Evolutionary conservation across 2,113 vertebrate genomes (phyloP), one percentile per base, ranked within the genome.

Genomic region (Triplophysa dalaica): DNA sequence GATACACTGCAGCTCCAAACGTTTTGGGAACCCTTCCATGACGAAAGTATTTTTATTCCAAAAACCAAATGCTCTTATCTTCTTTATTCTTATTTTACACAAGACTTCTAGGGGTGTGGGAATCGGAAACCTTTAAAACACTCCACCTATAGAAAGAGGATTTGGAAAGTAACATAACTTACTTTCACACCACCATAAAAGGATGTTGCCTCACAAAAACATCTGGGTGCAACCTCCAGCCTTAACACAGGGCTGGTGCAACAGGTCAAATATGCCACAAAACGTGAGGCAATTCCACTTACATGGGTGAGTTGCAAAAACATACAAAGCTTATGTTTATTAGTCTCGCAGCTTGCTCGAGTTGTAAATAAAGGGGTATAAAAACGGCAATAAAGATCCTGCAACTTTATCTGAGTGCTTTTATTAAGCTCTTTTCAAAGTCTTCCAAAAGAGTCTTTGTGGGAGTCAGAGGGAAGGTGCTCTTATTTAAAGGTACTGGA

Each of bases 131-230:
- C 58, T 6, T 29, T 70, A 33, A 60, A 11, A 56, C 50, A 48
- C 60, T 78, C 50, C 72, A 63, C 54, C 68, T 62, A 77, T 77
- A 75, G 64, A 80, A 83, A 82, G 17, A 65, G 77, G 48, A 77
- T 85, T 83, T 77, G 48, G 66, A 83, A 86, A 83, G 60, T 1
- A n/a, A 21, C 26, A 77, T 56, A 41, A 70, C 22, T 64, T 65
- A 70, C 62, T 41, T 65, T 79, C 52, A 48, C 63, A n/a, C 50
- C 16, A 24, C 10, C 26, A 48, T 78, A 43, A 79, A 80, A 64
- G 77, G 62, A 79, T 70, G 69, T 84, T 84, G 66, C 65, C 52
- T 69, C 66, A 84, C 78, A 56, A 66, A 48, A 12, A 61, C 38
- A 62, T 66, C 33, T 58, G 62, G 33, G 75, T 45, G 12, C 61